Evolutionary conservation across 1,140 invertebrate species (phyloP), one percentile per base, ranked within the genome.

Genomic region (Ceratosolen fusciceps): DNA sequence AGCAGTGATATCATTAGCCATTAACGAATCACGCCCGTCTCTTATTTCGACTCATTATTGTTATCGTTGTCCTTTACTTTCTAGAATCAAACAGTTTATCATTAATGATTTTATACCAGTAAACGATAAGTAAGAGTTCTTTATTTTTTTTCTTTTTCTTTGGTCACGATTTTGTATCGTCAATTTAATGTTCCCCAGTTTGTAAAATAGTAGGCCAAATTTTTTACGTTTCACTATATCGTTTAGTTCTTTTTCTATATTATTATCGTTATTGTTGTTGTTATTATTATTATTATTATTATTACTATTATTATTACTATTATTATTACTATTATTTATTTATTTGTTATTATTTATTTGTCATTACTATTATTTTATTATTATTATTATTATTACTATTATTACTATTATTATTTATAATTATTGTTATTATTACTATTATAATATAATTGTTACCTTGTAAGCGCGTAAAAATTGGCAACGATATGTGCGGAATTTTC

Each of bases 151-250:
- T n/a, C n/a, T n/a, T n/a, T n/a, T n/a, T n/a, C n/a, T n/a, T n/a
- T n/a, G n/a, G n/a, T n/a, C 12, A 73, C 24, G 5, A 16, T 26
- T 2, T 47, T 70, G 26, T 75, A 65, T 52, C 26, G 67, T 76
- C 21, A 76, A 68, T 39, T 76, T 60, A 21, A 56, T 76, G 62
- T 76, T 21, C 56, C 47, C 26, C 52, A 49, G 52, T n/a, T 68
- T 62, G 43, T 62, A 62, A 72, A 49, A 49, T 60, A 72, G 37
- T 34, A 60, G 56, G 54, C 62, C 56, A 37, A 72, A 58, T 47
- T 21, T 77, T 52, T n/a, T 39, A 62, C 60, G 26, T 68, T 24
- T 62, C 12, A 72, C n/a, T 56, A 58, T 73, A 56, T 58, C 1
- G 21, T 24, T 24, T 56, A 0, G 21, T 34, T 56, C 24, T 47